Base-by-base conservation (phyloP, 2,113 vertebrate species). In the Vidua chalybeata region DNA sequence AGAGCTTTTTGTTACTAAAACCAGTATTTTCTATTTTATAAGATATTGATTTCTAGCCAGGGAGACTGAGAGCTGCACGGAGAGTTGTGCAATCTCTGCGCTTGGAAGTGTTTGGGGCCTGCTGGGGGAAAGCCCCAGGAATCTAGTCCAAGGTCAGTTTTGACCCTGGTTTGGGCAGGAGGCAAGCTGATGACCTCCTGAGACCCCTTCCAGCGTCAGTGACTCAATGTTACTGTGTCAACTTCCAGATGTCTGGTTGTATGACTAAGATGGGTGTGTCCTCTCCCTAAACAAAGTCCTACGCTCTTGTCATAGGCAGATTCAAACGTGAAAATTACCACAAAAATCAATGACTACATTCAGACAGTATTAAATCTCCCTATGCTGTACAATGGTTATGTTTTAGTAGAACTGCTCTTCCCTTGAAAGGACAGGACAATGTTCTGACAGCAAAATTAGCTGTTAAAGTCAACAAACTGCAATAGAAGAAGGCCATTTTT, bases 1-100 rank as follows among this genome's bases (percentile, higher is more conserved):
- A 88, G 76, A 88, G 51, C 37, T 90, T 95, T 93, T 90, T 85
- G 55, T 90, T 86, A 77, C 58, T 82, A 93, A 94, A 80, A 1
- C 4, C 39, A 55, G 31, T 74, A 71, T 86, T 87, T 87, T 89
- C 56, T 91, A 7, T 91, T 93, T 80, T 90, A 56, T 51, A 74
- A 35, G 15, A 33, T 90, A 91, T 7, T 71, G 87, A 87, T 93
- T 95, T 93, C 59, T 86, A 74, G 67, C 46, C 66, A 59, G 30
- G 52, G 55, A 92, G 59, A 80, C 3, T 5, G 78, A 91, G 28
- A 46, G 39, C 67, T 95, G 56, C 80, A 39, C 1, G 3, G 52
- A 82, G 41, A 64, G 24, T 28, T 79, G 52, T 33, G 45, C 27
- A 72, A 5, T 79, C 63, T 61, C n/a, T 87, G 35, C 33, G 31